phyloP scores from a whole-genome alignment of 2,888 invertebrate species.

The Eueremaeus valkanovi region DNA sequence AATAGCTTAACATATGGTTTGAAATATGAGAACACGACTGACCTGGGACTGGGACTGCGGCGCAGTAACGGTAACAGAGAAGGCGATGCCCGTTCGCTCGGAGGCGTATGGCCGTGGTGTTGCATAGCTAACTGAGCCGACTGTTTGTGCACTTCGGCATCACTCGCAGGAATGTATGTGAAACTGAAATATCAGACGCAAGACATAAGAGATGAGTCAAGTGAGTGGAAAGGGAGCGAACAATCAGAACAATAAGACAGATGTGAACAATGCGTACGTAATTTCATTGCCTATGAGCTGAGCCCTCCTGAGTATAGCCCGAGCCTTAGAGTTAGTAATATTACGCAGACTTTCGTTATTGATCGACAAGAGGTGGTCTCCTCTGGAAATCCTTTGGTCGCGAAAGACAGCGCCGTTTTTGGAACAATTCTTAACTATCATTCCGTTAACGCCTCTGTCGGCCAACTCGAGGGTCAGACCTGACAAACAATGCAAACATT shows the following conservation, averaged over 20 bases:
- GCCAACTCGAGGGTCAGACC: conserved; percentile 60
- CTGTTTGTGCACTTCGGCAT: conserved; percentile 57
- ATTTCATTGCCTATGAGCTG: conserved; percentile 60
- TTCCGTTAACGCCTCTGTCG: conserved; percentile 60
- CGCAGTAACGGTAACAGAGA: conserved; percentile 42
- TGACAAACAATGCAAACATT: conserved; percentile 50
- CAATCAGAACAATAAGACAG: not conserved
- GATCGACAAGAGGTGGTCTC: conserved; percentile 59
- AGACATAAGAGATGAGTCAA: no score
- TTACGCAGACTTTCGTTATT: conserved; percentile 60
- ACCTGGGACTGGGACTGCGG: conserved; percentile 48
- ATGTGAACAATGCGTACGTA: conserved; percentile 53
- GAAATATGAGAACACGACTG: no score
- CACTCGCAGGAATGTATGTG: conserved; percentile 58
- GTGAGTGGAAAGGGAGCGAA: no score
- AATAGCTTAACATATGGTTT: no score
- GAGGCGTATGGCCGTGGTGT: conserved; percentile 42
- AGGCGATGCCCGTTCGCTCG: conserved; percentile 50
- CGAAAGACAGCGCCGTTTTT: conserved; percentile 58
- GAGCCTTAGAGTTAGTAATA: conserved; percentile 59
- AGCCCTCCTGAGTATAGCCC: conserved; percentile 59
- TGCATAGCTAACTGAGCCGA: conserved; percentile 51
- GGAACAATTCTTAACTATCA: conserved; percentile 56
- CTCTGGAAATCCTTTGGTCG: conserved; percentile 59
- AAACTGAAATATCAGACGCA: conserved; percentile 53